These are phyloP conservation scores for Ictidomys tridecemlineatus DNA, from an alignment of 2,113 vertebrate species.

Conservation along the genomic window DNA sequence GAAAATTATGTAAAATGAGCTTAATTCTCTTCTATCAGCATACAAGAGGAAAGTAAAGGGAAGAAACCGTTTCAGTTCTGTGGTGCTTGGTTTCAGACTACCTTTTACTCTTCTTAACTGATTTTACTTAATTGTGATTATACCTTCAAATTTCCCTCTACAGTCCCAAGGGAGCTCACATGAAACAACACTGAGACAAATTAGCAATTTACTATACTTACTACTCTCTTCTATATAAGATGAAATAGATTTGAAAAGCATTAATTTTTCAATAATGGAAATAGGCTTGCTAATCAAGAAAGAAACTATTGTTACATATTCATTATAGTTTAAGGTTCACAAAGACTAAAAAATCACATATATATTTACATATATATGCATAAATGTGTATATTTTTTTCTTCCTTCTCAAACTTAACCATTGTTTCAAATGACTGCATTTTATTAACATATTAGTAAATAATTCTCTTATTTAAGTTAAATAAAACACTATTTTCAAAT, in stretches of 20 bases:
- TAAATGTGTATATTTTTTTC: background rate
- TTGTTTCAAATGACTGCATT: background rate
- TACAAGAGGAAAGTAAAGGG: background rate
- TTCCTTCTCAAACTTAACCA: background rate
- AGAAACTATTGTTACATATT: background rate
- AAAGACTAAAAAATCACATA: constrained; percentile 10
- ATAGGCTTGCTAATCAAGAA: background rate
- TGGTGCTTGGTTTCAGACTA: background rate
- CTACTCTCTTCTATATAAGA: background rate
- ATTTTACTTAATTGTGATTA: background rate
- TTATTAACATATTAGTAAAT: background rate
- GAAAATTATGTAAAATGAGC: background rate
- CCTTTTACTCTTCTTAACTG: background rate
- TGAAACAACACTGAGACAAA: background rate
- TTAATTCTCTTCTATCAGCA: background rate
- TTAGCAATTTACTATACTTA: background rate
- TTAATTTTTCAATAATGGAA: background rate
- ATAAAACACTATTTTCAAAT: constrained; percentile 7
- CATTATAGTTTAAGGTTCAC: background rate
- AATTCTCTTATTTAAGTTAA: constrained; percentile 28
- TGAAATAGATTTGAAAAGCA: background rate
- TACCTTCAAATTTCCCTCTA: background rate
- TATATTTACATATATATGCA: background rate
- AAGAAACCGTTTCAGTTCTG: background rate
- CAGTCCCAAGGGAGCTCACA: background rate